Evolutionary conservation across 2,888 invertebrate species (phyloP), one percentile per base, ranked within the genome.

Genomic region (Perithous albicinctus): DNA sequence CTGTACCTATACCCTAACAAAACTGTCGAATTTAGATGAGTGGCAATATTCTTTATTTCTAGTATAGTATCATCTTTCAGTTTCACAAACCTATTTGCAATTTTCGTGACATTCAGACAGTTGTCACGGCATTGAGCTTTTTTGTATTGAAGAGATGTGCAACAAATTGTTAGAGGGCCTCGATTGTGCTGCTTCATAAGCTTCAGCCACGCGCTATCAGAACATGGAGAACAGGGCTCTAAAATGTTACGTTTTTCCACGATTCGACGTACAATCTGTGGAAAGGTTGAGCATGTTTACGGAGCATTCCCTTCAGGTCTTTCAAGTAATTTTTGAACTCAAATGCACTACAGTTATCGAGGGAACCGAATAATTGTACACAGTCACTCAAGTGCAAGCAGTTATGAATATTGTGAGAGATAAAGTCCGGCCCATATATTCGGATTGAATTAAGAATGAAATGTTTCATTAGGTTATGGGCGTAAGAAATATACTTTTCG

Each of bases 281-380:
- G 69, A 82, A 54, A 1, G 63, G 41, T 54, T 66, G 74, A 6
- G 51, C 64, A 67, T 18, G 4, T 51, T 82, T 79, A 23, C 61
- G 43, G 46, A 81, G 18, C 43, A 51, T 78, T 32, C 35, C 20
- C 35, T 59, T 59, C 7, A 59, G 15, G n/a, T 56, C 63, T 70
- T 80, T 72, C 35, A 83, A 43, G 46, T 83, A 86, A 69, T 89
- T 91, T 82, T 91, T 89, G 86, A 88, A 90, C 18, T 84, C 80
- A 80, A 90, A 91, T 4, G 87, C 84, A 56, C 89, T 89, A 74
- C 86, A 87, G n/a, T 81, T 83, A 66, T 91, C 90, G 18, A 91
- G 82, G 8, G 66, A 63, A n/a, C 89, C 90, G 74, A 80, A 85
- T 10, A 61, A 38, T 48, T 32, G 23, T 29, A 84, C 87, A 85